Base-by-base conservation (phyloP, 2,113 vertebrate genomes). In the Pontoporia blainvillei region DNA sequence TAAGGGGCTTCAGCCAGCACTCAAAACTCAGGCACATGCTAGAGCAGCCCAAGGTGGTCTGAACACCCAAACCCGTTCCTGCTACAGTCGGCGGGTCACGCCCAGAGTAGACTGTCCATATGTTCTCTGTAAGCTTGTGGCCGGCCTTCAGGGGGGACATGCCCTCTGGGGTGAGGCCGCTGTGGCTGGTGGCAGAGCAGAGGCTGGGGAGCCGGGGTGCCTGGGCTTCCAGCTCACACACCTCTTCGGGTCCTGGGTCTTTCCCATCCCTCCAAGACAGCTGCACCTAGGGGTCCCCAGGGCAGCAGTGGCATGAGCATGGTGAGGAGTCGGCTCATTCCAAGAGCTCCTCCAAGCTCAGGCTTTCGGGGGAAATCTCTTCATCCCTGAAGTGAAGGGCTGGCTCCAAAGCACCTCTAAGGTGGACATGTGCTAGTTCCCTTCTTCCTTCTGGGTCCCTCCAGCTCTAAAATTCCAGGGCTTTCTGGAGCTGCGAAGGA, bases 71-170 rank as follows among this genome's bases (percentile, higher is more conserved):
- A 23, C 49, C 21, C 0, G 0, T 31, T 15, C 76, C 76, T 62
- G 25, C n/a, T 39, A 0, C 69, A 27, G 2, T 59, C 2, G 17
- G 31, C 2, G 0, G 3, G 8, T 27, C n/a, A 15, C 21, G 18
- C 25, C 31, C 36, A 21, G 49, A 61, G 61, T 3, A 5, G 8
- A 25, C 61, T 6, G 25, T 39, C 15, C 36, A 11, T 11, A 5
- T 1, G 34, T 6, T 34, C 59, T 73, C 41, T 93, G 36, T 23
- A n/a, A 27, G 59, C 18, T 21, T 54, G 18, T 66, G 61, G 23
- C 36, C 18, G 11, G 66, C 18, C 54, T 39, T 31, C 49, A 31
- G 8, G 71, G 1, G 25, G 73, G 54, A 93, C 36, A 31, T 31
- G 39, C 18, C 13, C 41, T 1, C 17, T 1, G 14, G 41, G 54